Evolutionary conservation across 2,888 invertebrate species (phyloP).

Genomic region (Agrochola macilenta): DNA sequence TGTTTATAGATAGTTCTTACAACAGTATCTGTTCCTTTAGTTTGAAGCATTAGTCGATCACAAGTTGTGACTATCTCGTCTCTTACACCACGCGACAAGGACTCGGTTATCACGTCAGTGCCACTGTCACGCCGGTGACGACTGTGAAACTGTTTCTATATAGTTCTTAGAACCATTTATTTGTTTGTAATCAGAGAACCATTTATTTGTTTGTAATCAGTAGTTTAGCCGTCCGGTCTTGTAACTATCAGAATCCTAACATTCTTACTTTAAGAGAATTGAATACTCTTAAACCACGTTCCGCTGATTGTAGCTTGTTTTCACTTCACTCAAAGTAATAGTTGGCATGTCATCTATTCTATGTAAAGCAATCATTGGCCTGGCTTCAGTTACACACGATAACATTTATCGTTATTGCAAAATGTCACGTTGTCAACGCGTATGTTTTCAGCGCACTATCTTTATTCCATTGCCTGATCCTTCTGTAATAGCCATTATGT

Average conservation of each 20-base stretch:
- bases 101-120: constrained; percentile 30
- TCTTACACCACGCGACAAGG: constrained; percentile 41
- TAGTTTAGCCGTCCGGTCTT: neutral
- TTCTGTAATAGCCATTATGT: neutral
- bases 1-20: constrained; percentile 36
- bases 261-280: neutral
- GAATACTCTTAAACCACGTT: neutral
- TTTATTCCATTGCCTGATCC: neutral
- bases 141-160: constrained; percentile 39
- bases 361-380: neutral
- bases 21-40: constrained; percentile 22
- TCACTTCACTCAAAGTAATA: neutral
- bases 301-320: neutral
- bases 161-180: constrained; percentile 23
- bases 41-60: constrained; percentile 42
- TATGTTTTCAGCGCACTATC: neutral
- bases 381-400: neutral
- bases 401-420: neutral
- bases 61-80: constrained; percentile 35
- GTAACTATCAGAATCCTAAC: neutral
- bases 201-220: constrained; percentile 16
- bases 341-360: neutral
- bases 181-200: constrained; percentile 11
- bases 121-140: constrained; percentile 35
- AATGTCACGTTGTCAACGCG: neutral